phyloP scores from a whole-genome alignment of 2,113 vertebrate genomes.

The Strigops habroptila region DNA sequence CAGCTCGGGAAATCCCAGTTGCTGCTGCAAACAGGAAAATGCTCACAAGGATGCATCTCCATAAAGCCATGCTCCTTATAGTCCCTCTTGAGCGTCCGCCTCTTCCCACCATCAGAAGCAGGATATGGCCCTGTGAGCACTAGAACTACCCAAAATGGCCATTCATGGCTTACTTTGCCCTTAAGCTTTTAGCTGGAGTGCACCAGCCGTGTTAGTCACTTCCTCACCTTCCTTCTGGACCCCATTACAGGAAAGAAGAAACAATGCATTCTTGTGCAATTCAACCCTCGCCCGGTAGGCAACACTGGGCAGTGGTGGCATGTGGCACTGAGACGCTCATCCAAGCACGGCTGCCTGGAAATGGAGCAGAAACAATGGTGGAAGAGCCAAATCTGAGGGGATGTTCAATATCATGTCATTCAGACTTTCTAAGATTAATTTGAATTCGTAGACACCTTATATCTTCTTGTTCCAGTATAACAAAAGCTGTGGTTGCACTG shows the following conservation, averaged over 20 bases:
- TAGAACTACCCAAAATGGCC: background rate
- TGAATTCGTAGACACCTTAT: background rate
- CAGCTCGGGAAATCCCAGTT: background rate
- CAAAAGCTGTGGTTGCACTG: background rate
- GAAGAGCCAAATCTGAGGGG: background rate
- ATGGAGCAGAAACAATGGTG: background rate
- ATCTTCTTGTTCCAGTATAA: background rate
- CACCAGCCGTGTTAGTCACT: conserved; percentile 21
- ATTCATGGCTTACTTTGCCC: background rate
- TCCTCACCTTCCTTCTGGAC: conserved; percentile 31
- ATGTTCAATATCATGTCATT: background rate
- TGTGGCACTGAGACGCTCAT: fast-evolving
- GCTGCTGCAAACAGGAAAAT: background rate
- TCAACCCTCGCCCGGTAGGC: background rate
- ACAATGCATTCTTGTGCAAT: background rate
- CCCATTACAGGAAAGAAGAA: background rate
- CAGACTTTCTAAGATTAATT: background rate
- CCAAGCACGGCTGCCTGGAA: fast-evolving
- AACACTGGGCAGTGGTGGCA: background rate
- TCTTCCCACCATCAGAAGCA: background rate
- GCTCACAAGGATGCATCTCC: background rate
- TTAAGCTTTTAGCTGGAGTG: background rate
- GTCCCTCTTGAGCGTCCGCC: background rate
- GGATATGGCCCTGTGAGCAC: background rate
- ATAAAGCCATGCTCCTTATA: background rate